These are phyloP conservation scores for Petromus typicus DNA, from an alignment of 2,113 vertebrate genomes.

Conservation along the genomic window DNA sequence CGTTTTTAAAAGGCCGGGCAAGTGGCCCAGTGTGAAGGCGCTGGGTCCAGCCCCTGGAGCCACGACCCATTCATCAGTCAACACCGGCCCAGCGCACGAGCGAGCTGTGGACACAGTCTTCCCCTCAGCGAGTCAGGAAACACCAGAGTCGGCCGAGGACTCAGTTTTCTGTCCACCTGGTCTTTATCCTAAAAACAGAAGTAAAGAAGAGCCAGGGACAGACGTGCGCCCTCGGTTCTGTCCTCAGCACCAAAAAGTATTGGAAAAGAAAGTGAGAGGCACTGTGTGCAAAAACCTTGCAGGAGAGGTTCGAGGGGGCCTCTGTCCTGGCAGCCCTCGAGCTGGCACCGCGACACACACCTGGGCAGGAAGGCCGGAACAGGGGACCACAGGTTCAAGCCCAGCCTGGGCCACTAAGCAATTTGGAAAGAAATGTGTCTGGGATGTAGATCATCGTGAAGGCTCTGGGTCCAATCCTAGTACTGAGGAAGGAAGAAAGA, in stretches of 20 bases:
- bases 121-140: not conserved
- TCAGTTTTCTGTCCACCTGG: not conserved
- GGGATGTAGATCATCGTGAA: not conserved
- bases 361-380: not conserved
- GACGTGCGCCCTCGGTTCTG: not conserved
- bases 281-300: not conserved
- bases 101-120: not conserved
- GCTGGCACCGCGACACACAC: not conserved
- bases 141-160: not conserved
- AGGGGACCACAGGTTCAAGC: not conserved
- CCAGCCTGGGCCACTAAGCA: no score
- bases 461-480: not conserved
- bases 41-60: not conserved
- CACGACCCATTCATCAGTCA: not conserved
- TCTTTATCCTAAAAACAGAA: slow-evolving; percentile 46
- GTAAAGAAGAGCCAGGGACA: no score
- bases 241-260: not conserved
- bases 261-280: not conserved
- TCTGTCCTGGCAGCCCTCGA: not conserved
- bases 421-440: not conserved
- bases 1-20: not conserved
- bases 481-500: not conserved
- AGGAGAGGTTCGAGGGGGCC: not conserved
- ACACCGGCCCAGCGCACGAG: no score
- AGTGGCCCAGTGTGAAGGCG: not conserved